Percentiles rank a stretch among this genome's conserved stretches.
Evolutionary conservation across 2,888 invertebrate species (phyloP).

Genomic region (Callyntrura guangdongensis): DNA sequence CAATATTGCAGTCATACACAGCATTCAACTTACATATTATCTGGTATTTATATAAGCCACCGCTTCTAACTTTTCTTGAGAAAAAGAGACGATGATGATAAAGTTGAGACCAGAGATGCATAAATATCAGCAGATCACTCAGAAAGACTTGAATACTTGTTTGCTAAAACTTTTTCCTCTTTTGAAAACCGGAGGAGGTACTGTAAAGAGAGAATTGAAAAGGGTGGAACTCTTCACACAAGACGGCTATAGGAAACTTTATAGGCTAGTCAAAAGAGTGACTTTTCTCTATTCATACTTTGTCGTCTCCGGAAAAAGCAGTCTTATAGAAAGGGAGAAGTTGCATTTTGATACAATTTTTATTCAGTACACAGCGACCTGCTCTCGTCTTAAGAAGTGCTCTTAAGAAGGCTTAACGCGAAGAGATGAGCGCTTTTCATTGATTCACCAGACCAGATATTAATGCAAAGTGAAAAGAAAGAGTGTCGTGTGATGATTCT

Average conservation of each 20-base stretch:
- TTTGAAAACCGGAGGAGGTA: background rate
- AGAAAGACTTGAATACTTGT: constrained; percentile 11
- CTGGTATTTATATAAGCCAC: background rate
- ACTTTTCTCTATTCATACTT: constrained; percentile 48
- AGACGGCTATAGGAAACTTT: constrained; percentile 44
- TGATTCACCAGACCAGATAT: constrained; percentile 59
- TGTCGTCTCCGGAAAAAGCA: constrained; percentile 19
- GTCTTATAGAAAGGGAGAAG: constrained; percentile 34
- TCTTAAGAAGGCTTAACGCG: constrained; percentile 61
- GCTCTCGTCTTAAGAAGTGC: constrained; percentile 14
- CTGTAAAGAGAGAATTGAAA: background rate
- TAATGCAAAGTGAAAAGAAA: constrained; percentile 49
- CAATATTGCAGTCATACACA: background rate
- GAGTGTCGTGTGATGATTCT: too few species aligned
- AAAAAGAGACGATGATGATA: background rate
- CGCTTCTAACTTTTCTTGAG: background rate
- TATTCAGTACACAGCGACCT: constrained; percentile 14
- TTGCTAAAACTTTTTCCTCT: constrained; percentile 54
- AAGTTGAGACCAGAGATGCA: constrained; percentile 46
- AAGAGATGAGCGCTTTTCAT: constrained; percentile 56
- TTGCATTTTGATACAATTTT: constrained; percentile 42
- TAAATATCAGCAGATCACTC: constrained; percentile 64
- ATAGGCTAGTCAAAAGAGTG: constrained; percentile 52
- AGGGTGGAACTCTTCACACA: constrained; percentile 43
- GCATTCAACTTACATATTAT: background rate